Evolutionary conservation across 2,113 vertebrate species (phyloP).

Genomic region (Neopipo cinnamomea): DNA sequence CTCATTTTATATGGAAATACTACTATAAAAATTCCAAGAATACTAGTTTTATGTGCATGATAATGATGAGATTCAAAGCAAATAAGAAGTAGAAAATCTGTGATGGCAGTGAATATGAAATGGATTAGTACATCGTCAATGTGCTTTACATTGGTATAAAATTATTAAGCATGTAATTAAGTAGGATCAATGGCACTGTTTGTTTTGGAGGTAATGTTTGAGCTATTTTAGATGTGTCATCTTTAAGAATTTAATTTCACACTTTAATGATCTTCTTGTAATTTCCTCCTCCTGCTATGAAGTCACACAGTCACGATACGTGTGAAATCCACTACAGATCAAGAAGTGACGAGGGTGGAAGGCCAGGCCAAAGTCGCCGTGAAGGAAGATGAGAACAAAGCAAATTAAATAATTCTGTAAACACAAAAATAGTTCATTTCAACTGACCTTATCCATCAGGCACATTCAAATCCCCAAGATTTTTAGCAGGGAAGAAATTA

Average conservation of each 20-base stretch:
- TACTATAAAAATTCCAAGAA: constrained; percentile 76
- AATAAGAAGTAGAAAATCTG: constrained; percentile 68
- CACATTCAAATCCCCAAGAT: not conserved
- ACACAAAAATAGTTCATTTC: not conserved
- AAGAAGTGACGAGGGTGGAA: not conserved
- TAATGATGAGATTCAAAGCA: constrained; percentile 77
- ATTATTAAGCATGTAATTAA: constrained; percentile 65
- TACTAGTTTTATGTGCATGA: constrained; percentile 71
- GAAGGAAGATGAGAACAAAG: not conserved
- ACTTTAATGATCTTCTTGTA: constrained; percentile 34
- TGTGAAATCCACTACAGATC: not conserved
- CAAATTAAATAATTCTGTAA: not conserved
- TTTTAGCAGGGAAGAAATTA: not conserved
- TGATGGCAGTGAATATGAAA: constrained; percentile 58
- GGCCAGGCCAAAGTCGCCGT: not conserved
- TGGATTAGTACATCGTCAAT: constrained; percentile 51
- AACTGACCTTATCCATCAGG: not conserved
- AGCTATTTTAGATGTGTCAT: constrained; percentile 54
- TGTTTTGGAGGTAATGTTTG: constrained; percentile 49
- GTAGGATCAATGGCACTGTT: constrained; percentile 57
- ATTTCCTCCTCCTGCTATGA: not conserved
- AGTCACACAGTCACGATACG: not conserved
- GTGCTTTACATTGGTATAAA: constrained; percentile 52
- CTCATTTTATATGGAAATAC: constrained; percentile 72
- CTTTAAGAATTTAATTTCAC: constrained; percentile 65